Evolutionary conservation across 2,797 vertebrate species (phyloP).

Genomic region (Myotis findleyi): DNA sequence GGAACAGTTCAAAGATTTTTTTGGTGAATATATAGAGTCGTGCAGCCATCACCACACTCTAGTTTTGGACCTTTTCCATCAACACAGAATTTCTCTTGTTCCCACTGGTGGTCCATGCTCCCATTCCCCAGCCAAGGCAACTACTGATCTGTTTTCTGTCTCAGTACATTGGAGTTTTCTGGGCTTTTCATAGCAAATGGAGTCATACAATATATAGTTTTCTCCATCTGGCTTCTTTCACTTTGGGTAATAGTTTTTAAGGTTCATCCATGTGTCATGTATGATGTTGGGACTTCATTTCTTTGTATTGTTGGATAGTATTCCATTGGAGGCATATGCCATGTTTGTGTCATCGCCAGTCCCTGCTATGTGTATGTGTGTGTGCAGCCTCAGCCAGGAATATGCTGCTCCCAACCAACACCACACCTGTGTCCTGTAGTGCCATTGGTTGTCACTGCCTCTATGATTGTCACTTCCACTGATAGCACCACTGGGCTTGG

Average conservation of each 20-base stretch:
- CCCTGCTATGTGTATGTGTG: rapidly evolving
- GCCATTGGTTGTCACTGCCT: not conserved
- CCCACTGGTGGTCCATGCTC: not conserved
- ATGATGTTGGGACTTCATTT: not conserved
- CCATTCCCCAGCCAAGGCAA: not conserved
- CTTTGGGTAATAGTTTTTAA: not conserved
- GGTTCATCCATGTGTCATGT: not conserved
- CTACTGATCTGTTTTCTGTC: not conserved
- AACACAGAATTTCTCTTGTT: not conserved
- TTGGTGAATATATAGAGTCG: not conserved
- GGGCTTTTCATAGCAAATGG: not conserved
- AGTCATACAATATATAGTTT: not conserved
- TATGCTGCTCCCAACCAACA: too few relatives aligned
- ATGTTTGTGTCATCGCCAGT: not conserved
- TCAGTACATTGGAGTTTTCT: not conserved
- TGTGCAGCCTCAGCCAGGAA: not conserved
- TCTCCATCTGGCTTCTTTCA: not conserved
- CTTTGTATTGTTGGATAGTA: not conserved
- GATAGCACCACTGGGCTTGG: not conserved
- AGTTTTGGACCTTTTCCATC: not conserved
- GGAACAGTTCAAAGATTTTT: not conserved
- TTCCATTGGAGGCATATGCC: not conserved
- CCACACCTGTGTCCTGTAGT: not conserved
- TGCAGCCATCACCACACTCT: not conserved
- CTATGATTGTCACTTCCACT: not conserved